Base-by-base conservation (phyloP, 2,888 invertebrate species). In the Brassicogethes aeneus region DNA sequence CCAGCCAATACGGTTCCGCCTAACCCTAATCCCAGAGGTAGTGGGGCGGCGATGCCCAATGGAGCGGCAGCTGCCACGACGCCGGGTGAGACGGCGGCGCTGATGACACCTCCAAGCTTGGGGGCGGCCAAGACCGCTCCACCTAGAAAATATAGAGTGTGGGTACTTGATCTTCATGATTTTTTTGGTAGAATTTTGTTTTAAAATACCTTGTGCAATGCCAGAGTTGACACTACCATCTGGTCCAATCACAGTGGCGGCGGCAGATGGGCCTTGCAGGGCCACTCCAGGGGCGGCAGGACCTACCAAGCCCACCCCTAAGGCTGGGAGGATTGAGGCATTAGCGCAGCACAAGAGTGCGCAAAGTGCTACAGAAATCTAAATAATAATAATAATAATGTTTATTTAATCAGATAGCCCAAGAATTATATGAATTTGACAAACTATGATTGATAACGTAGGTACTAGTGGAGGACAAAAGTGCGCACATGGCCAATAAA, bases 181-280 rank as follows among this genome's bases (percentile, higher is more conserved):
- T n/a, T n/a, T n/a, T n/a, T n/a, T n/a, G n/a, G n/a, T n/a, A n/a
- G n/a, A n/a, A n/a, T n/a, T n/a, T n/a, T n/a, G n/a, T n/a, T n/a
- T n/a, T n/a, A n/a, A n/a, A n/a, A n/a, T n/a, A n/a, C n/a, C n/a
- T n/a, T n/a, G n/a, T 69, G 69, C 10, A 67, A 66, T 10, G 67
- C 68, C 1, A 68, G 64, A 3, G 67, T 65, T 3, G 68, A 71
- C 2, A 68, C 65, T 8, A 58, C 60, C 16, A 72, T 70, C 57
- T 14, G 59, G 55, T 13, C 59, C 60, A 3, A 50, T 40, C 5
- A 56, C 36, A 1, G 48, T 52, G 1, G 57, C 47, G 35, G 46
- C 37, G 3, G 52, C 43, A 13, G 52, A 50, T 12, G 58, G 57
- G 3, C 56, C 56, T 43, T 50, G 39, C 1, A 58, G 38, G 3